Conservation (phyloP, 1,140 invertebrate genomes). For the Dreissena polymorpha region DNA sequence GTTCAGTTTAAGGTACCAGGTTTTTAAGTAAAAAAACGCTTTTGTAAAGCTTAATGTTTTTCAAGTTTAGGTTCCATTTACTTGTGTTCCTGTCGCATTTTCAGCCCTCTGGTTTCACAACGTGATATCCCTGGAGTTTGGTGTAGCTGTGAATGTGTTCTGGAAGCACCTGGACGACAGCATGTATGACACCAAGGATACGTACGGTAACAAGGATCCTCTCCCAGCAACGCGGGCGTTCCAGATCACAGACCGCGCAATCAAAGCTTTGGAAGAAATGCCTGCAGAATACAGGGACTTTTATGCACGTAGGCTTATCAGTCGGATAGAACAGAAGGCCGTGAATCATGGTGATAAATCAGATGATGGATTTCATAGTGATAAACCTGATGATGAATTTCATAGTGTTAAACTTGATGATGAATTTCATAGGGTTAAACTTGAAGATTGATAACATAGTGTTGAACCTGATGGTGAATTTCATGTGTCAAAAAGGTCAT, state of each 20-base stretch:
- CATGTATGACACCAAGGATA: conserved; percentile 82
- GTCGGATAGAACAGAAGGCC: conserved; percentile 71
- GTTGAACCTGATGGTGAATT: too few relatives aligned
- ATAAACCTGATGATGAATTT: too few relatives aligned
- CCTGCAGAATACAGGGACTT: conserved; percentile 82
- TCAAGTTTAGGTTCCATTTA: not conserved
- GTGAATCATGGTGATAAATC: not conserved
- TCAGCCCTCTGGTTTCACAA: conserved; percentile 85
- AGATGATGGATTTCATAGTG: too few relatives aligned
- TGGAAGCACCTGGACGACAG: conserved; percentile 81
- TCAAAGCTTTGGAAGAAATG: conserved; percentile 79
- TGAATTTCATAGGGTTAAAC: too few relatives aligned
- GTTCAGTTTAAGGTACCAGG: not conserved
- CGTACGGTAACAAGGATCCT: conserved; percentile 83
- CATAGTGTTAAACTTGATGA: too few relatives aligned
- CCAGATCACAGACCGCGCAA: conserved; percentile 80
- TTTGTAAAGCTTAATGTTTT: too few relatives aligned
- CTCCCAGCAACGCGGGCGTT: conserved; percentile 80
- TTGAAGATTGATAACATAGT: too few relatives aligned
- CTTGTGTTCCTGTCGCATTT: conserved; percentile 48
- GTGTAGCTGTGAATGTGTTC: conserved; percentile 84
- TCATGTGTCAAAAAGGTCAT: too few relatives aligned
- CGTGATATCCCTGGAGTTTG: conserved; percentile 81
- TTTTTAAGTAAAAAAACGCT: too few relatives aligned
- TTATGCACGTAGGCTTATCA: conserved; percentile 80